These are phyloP conservation scores for Lydus trimaculatus DNA, from an alignment of 2,888 invertebrate genomes.

Conservation along the genomic window DNA sequence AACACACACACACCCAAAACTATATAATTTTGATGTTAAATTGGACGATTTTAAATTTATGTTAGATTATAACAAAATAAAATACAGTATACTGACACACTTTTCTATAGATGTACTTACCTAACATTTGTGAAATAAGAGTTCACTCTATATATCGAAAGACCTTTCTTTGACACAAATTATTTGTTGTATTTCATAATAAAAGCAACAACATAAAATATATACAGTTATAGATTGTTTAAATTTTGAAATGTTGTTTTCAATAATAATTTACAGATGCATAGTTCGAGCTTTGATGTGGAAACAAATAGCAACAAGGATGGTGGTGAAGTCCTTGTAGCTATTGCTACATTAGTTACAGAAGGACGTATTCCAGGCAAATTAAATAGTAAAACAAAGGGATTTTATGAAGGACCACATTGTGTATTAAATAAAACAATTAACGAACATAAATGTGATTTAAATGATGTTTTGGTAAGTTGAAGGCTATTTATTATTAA, in stretches of 20 bases:
- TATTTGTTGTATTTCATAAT: background rate
- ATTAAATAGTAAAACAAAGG: conserved; percentile 60
- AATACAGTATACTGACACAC: background rate
- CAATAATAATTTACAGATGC: conserved; percentile 55
- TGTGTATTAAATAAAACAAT: conserved; percentile 62
- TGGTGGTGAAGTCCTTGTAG: conserved; percentile 56
- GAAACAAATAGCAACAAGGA: conserved; percentile 43
- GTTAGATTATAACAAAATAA: background rate
- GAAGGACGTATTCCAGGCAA: conserved; percentile 59
- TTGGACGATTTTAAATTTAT: background rate
- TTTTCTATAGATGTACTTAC: background rate
- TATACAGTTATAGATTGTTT: background rate
- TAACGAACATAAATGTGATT: conserved; percentile 63
- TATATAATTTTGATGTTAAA: background rate
- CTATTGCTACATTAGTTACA: conserved; percentile 58
- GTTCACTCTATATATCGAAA: background rate
- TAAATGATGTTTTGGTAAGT: conserved; percentile 63
- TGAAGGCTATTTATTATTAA: conserved; percentile 12
- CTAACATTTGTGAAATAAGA: background rate
- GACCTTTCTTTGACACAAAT: background rate
- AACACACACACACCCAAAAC: too few species aligned
- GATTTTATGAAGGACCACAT: conserved; percentile 75
- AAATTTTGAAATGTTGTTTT: background rate
- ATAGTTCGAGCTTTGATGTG: conserved; percentile 55
- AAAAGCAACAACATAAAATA: background rate